Evolutionary conservation across 2,113 vertebrate species (phyloP).

Genomic region (Bufo gargarizans): DNA sequence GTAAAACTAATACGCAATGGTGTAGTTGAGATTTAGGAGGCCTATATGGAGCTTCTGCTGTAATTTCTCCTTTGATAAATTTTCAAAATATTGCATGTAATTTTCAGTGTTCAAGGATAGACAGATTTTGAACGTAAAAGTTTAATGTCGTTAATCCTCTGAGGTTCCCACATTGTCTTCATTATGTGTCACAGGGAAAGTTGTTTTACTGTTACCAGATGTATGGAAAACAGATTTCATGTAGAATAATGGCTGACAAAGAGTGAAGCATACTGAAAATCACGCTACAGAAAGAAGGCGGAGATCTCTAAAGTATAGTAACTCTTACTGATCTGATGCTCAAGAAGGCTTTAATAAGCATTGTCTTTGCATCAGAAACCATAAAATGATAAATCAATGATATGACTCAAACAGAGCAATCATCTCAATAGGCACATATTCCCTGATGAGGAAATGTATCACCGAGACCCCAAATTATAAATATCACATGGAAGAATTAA

Average conservation of each 20-base stretch:
- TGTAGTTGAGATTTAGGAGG: background rate
- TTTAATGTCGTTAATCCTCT: conserved; percentile 28
- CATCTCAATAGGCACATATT: background rate
- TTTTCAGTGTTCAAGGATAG: conserved; percentile 30
- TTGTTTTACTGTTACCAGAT: conserved; percentile 28
- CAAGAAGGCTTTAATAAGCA: conserved; percentile 15
- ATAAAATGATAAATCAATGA: conserved; percentile 22
- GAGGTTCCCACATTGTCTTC: background rate
- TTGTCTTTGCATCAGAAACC: background rate
- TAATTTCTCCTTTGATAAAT: background rate
- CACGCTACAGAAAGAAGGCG: background rate
- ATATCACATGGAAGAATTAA: background rate
- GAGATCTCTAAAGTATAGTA: background rate
- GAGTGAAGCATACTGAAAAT: background rate
- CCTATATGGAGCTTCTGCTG: background rate
- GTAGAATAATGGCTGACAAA: conserved; percentile 32
- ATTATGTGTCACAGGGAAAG: background rate
- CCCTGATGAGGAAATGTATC: too few relatives aligned
- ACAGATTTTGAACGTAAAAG: conserved; percentile 23
- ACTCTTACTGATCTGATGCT: background rate
- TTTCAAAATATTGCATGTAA: background rate
- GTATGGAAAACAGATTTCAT: conserved; percentile 28
- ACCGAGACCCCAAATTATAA: background rate
- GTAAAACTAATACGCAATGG: background rate
- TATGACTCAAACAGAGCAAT: background rate